A percentile compares a stretch with the other conserved stretches of the same genome.
Evolutionary conservation across 2,888 invertebrate species (phyloP).

Genomic region (Pseudeuparius sepicola): DNA sequence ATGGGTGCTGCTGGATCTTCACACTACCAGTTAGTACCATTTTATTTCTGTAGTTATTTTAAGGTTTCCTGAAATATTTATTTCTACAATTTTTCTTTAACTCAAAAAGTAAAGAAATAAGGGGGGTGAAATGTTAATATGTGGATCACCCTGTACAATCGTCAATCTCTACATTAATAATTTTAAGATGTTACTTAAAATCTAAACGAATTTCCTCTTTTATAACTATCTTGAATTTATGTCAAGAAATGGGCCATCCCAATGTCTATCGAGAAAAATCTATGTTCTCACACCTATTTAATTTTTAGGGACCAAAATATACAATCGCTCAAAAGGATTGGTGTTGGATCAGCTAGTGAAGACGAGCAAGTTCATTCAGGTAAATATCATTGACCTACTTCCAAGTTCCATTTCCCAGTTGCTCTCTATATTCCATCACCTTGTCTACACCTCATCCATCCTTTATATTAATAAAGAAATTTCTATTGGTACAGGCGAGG

Average conservation of each 20-base stretch:
- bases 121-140: neutral
- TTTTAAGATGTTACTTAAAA: no score
- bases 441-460: neutral
- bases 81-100: neutral
- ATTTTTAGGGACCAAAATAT: conserved; percentile 67
- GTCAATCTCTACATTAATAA: neutral
- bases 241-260: no score
- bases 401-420: no score
- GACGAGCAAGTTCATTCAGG: conserved; percentile 71
- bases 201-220: no score
- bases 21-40: conserved; percentile 57
- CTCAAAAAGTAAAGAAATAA: no score
- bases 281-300: no score
- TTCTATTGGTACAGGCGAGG: conserved; percentile 45
- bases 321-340: conserved; percentile 64
- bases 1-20: conserved; percentile 55
- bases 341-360: conserved; percentile 59
- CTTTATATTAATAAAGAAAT: neutral
- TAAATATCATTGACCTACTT: conserved; percentile 37
- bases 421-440: no score
- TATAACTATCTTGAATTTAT: no score
- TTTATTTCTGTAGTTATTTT: conserved; percentile 13
- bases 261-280: no score
- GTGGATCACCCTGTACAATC: neutral
- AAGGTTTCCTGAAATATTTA: neutral